A percentile compares a stretch with the other conserved stretches of the same genome.
These are phyloP conservation scores for Neopipo cinnamomea DNA, from an alignment of 2,113 vertebrate genomes.

Conservation along the genomic window DNA sequence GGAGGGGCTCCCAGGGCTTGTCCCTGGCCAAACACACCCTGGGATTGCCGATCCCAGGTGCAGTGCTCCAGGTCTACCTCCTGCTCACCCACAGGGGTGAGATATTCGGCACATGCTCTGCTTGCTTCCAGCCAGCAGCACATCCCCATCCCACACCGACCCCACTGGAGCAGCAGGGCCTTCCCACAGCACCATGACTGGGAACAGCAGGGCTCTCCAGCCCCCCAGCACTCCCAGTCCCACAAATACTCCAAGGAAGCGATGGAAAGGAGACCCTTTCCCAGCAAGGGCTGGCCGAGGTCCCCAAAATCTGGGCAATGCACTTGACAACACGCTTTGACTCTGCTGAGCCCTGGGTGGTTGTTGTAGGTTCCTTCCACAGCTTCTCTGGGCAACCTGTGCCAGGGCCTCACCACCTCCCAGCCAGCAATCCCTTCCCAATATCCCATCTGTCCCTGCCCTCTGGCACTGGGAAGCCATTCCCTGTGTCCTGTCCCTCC, in stretches of 20 bases:
- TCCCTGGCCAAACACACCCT: neutral
- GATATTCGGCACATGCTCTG: accelerated
- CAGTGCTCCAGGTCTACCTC: neutral
- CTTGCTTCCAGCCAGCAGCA: neutral
- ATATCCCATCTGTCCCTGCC: neutral
- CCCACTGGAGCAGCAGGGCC: neutral
- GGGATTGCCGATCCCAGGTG: neutral
- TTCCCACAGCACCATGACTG: neutral
- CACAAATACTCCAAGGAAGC: neutral
- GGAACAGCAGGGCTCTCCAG: neutral
- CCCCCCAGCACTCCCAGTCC: neutral
- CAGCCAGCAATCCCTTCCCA: neutral
- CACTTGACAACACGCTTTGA: neutral
- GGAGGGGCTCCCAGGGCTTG: neutral
- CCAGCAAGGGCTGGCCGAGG: accelerated
- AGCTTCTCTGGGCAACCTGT: neutral
- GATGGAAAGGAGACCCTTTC: neutral
- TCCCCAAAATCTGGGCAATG: neutral
- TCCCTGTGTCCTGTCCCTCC: neutral
- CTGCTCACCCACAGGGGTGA: accelerated
- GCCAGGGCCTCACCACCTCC: neutral
- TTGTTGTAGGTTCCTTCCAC: neutral
- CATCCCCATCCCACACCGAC: accelerated
- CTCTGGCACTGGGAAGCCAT: neutral
- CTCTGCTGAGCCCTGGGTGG: neutral